These are phyloP conservation scores for Herpailurus yagouaroundi DNA, from an alignment of 2,113 vertebrate species.

Conservation along the genomic window DNA sequence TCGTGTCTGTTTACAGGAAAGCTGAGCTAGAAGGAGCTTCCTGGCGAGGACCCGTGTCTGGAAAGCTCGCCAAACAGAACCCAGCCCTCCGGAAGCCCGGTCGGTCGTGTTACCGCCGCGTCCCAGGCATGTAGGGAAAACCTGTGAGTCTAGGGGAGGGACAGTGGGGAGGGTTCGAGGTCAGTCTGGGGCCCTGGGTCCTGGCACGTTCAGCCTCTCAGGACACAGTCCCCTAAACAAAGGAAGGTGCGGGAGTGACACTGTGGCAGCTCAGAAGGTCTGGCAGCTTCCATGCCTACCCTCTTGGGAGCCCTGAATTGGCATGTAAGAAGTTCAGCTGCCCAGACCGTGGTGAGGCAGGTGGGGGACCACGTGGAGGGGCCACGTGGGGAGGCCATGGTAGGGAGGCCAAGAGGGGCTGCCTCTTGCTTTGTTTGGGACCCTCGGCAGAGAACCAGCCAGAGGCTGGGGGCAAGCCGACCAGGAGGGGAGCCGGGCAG, in stretches of 20 bases:
- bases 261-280: background rate
- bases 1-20: background rate
- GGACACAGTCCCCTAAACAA: background rate
- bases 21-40: background rate
- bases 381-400: background rate
- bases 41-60: background rate
- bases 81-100: fast-evolving
- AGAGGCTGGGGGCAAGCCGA: background rate
- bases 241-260: background rate
- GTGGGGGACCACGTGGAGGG: no score
- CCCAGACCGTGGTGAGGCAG: background rate
- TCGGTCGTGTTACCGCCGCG: fast-evolving
- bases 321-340: background rate
- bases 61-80: background rate
- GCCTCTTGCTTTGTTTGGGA: background rate
- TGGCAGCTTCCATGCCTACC: no score
- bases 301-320: background rate
- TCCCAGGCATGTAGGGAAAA: background rate
- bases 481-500: background rate
- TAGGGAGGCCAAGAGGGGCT: background rate
- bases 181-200: background rate
- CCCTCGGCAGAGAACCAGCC: background rate
- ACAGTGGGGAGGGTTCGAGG: fast-evolving
- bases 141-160: background rate
- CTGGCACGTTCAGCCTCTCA: background rate